Conservation (phyloP, 2,888 invertebrate genomes). For the Acheta domesticus region DNA sequence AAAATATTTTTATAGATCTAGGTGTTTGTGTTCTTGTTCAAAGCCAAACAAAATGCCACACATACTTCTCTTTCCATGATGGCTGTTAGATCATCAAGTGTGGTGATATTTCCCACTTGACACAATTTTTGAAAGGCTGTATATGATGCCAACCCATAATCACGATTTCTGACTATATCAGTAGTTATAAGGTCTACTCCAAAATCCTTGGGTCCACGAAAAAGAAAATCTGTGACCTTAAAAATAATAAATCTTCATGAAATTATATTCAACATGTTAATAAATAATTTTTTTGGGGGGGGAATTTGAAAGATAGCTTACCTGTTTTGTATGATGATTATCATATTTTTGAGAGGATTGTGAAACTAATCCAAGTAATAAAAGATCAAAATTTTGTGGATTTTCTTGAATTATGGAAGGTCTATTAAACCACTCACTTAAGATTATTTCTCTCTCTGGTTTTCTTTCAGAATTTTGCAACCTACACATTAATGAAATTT, state of each 20-base stretch:
- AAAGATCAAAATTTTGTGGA: not conserved
- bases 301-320: not conserved
- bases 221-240: conserved; percentile 51
- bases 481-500: not conserved
- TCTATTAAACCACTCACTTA: not conserved
- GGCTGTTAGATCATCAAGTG: conserved; percentile 49
- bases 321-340: not conserved
- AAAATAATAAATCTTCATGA: not conserved
- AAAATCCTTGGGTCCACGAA: conserved; percentile 46
- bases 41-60: not conserved
- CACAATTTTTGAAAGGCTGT: conserved; percentile 48
- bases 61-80: conserved; percentile 42
- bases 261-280: not conserved
- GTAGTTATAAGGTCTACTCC: conserved; percentile 46
- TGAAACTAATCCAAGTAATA: not conserved
- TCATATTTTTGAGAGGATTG: not conserved
- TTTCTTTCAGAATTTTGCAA: not conserved
- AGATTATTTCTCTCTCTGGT: not conserved
- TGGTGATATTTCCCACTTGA: conserved; percentile 45
- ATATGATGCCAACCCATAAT: conserved; percentile 46
- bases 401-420: not conserved
- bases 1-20: not conserved
- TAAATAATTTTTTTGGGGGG: no score
- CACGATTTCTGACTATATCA: conserved; percentile 46
- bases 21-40: no score